Evolutionary conservation across 2,888 invertebrate genomes (phyloP).

Genomic region (Anarsia innoxiella): DNA sequence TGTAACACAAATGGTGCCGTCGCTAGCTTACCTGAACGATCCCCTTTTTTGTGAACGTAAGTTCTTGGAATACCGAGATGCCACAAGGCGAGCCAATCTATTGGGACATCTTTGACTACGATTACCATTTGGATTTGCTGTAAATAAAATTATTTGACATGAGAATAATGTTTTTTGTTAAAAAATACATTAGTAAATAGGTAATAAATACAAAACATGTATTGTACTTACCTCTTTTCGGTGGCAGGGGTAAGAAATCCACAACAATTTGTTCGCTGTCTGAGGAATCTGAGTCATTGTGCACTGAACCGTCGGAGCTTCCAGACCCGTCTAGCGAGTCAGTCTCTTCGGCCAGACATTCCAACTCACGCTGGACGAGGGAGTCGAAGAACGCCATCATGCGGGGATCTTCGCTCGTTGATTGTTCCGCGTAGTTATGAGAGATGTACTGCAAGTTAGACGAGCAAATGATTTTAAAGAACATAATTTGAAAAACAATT

Average conservation of each 20-base stretch:
- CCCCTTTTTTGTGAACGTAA: conserved; percentile 77
- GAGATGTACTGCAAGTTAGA: conserved; percentile 86
- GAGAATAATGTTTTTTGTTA: conserved; percentile 1
- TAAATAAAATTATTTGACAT: no score
- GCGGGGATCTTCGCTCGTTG: conserved; percentile 90
- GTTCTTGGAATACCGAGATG: conserved; percentile 80
- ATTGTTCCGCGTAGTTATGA: conserved; percentile 92
- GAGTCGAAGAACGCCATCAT: conserved; percentile 99
- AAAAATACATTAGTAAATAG: neutral
- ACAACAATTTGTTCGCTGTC: conserved; percentile 50
- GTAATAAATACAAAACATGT: neutral
- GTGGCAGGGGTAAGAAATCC: conserved; percentile 51
- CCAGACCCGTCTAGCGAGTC: conserved; percentile 53
- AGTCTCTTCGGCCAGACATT: conserved; percentile 80
- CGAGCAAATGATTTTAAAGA: no score
- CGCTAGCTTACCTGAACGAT: conserved; percentile 40
- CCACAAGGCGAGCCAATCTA: conserved; percentile 82
- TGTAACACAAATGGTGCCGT: no score
- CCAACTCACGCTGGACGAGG: conserved; percentile 91
- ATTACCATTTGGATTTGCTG: conserved; percentile 50
- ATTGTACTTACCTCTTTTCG: conserved; percentile 46
- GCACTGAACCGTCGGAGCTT: conserved; percentile 38
- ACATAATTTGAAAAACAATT: no score
- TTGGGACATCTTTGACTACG: conserved; percentile 77
- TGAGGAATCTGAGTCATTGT: conserved; percentile 47